These are phyloP conservation scores for Terebella lapidaria DNA, from an alignment of 2,888 invertebrate genomes.

Conservation along the genomic window DNA sequence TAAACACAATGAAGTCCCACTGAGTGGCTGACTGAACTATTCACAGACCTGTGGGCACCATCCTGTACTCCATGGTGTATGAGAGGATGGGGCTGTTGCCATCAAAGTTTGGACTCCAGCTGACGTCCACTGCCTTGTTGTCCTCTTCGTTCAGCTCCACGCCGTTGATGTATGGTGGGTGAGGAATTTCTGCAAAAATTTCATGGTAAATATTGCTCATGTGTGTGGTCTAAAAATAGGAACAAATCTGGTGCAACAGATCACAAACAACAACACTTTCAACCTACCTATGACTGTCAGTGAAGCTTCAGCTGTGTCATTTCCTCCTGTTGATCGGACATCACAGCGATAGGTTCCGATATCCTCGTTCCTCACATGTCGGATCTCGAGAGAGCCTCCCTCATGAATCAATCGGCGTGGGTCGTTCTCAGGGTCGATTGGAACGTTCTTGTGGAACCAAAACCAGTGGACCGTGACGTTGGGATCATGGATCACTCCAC, in stretches of 20 bases:
- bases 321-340: constrained; percentile 81
- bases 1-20: no score
- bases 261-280: not conserved
- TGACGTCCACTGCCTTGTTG: constrained; percentile 80
- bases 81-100: constrained; percentile 92
- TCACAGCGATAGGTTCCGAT: constrained; percentile 91
- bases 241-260: not conserved
- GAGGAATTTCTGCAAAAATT: constrained; percentile 71
- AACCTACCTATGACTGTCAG: constrained; percentile 73
- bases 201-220: not conserved
- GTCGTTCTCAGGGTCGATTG: constrained; percentile 21
- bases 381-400: constrained; percentile 82
- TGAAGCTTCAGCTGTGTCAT: constrained; percentile 80
- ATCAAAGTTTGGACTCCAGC: constrained; percentile 94
- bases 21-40: not conserved
- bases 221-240: not conserved
- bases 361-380: constrained; percentile 58
- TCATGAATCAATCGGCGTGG: constrained; percentile 24
- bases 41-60: constrained; percentile 20
- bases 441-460: constrained; percentile 35
- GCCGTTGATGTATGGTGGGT: constrained; percentile 81
- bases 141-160: constrained; percentile 74
- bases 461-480: constrained; percentile 53
- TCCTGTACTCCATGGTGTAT: constrained; percentile 75
- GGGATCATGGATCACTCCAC: constrained; percentile 88